A percentile compares a stretch with the other conserved stretches of the same genome.
Evolutionary conservation across 2,888 invertebrate genomes (phyloP).

Genomic region (Tetanocera ferruginea): DNA sequence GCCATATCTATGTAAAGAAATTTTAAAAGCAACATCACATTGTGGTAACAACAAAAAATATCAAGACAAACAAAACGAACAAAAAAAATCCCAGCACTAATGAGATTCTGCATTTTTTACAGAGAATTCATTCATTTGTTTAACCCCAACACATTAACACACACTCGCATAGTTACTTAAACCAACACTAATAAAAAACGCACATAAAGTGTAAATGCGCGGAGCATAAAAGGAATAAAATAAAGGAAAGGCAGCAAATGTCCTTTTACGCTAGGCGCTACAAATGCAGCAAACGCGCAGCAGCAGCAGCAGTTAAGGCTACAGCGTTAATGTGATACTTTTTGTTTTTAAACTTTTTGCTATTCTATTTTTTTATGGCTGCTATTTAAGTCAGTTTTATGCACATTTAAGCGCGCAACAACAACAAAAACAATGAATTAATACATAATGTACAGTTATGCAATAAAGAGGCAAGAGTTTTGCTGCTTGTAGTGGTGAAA

Average conservation of each 20-base stretch:
- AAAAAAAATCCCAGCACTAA: conserved; percentile 37
- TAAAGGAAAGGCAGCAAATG: not conserved
- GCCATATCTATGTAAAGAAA: not conserved
- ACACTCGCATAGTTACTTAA: not conserved
- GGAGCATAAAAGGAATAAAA: not conserved
- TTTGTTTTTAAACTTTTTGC: not conserved
- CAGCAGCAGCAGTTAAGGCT: conserved; percentile 18
- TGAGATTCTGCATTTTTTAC: conserved; percentile 40
- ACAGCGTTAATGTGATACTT: conserved; percentile 30
- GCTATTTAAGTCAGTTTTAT: conserved; percentile 28
- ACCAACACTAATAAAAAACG: not conserved
- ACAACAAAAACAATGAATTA: not conserved
- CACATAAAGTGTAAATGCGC: not conserved
- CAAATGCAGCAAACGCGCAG: conserved; percentile 2
- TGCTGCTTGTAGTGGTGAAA: not conserved
- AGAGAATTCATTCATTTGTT: conserved; percentile 36
- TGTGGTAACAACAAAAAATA: not conserved
- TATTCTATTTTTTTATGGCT: conserved; percentile 1
- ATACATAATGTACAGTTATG: conserved; percentile 7
- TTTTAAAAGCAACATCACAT: not conserved
- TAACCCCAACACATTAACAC: conserved; percentile 19
- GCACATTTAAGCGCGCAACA: conserved; percentile 38
- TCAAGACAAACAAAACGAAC: not conserved
- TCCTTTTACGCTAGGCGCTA: conserved; percentile 14
- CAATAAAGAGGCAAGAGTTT: not conserved